phyloP scores from a whole-genome alignment of 1,140 invertebrate species.

The Artemia franciscana region DNA sequence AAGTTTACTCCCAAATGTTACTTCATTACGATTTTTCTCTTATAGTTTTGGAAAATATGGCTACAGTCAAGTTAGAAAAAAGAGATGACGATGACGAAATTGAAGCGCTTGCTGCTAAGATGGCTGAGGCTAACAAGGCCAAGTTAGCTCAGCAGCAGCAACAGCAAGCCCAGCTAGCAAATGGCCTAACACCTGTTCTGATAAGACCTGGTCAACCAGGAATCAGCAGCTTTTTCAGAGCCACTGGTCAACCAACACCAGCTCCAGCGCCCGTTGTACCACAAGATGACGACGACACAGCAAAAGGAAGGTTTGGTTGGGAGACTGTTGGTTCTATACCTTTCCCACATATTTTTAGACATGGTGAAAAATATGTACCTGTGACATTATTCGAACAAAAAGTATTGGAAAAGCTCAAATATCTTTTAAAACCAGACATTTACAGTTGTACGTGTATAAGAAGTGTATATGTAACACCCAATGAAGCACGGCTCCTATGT shows the following conservation, averaged over 20 bases:
- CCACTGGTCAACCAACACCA: background rate
- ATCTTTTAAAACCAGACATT: conserved; percentile 53
- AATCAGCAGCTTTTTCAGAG: conserved; percentile 31
- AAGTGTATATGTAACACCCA: conserved; percentile 76
- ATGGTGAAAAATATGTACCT: conserved; percentile 61
- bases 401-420: conserved; percentile 34
- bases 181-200: conserved; percentile 6
- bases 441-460: conserved; percentile 68
- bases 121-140: conserved; percentile 58
- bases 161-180: conserved; percentile 19
- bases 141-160: conserved; percentile 26
- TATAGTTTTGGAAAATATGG: background rate
- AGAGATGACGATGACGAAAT: conserved; percentile 54
- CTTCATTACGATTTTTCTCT: too few species aligned
- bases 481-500: conserved; percentile 65
- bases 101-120: conserved; percentile 52
- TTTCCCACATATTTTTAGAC: conserved; percentile 57
- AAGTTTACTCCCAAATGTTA: too few species aligned
- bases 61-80: conserved; percentile 43
- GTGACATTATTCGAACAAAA: conserved; percentile 66
- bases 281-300: conserved; percentile 46
- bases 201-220: conserved; percentile 21
- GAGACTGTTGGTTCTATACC: conserved; percentile 24
- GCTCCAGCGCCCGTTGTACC: background rate
- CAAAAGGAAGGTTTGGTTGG: conserved; percentile 71